Base-by-base conservation (phyloP, 2,113 vertebrate genomes). In the Telmatochromis sp. region DNA sequence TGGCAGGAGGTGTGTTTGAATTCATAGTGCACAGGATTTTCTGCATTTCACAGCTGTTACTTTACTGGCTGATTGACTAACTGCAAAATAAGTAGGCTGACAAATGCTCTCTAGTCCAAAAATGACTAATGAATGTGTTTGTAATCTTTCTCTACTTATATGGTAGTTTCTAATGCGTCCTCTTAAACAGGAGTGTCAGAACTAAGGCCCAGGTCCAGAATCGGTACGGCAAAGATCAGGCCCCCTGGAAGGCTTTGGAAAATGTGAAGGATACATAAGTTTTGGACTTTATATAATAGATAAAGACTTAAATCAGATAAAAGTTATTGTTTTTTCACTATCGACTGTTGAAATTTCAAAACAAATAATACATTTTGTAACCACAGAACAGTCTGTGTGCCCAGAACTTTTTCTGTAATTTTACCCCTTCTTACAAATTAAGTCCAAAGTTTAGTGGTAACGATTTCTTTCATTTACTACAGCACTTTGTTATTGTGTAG, bases 221-320 rank as follows among this genome's bases (percentile, higher is more conserved):
- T 45, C 1, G 3, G 2, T 35, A 12, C 4, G 0, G 0, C 31
- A 65, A 65, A 65, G 60, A 1, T 23, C 37, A 23, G 65, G 37
- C 3, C 21, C 5, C 14, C 37, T 26, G 37, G 65, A 71, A 23
- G 7, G 65, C 12, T 71, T 71, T 42, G 35, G n/a, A 42, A 42
- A 68, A 40, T 68, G 35, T 23, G 35, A 40, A 6, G 35, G n/a
- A n/a, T 11, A 4, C n/a, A 42, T 42, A 15, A 9, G 37, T 71
- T 42, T 71, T 42, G 37, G 13, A 71, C 65, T 35, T 63, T 63
- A 5, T 3, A 35, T 65, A 37, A 3, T n/a, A 65, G 17, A 12
- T 65, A 12, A 65, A 65, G 3, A 65, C 17, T 63, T 63, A 11
- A 63, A 35, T 63, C 3, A 2, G 6, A 65, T 35, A 65, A 65